phyloP scores from a whole-genome alignment of 2,888 invertebrate species.

The Drosophila rubida region DNA sequence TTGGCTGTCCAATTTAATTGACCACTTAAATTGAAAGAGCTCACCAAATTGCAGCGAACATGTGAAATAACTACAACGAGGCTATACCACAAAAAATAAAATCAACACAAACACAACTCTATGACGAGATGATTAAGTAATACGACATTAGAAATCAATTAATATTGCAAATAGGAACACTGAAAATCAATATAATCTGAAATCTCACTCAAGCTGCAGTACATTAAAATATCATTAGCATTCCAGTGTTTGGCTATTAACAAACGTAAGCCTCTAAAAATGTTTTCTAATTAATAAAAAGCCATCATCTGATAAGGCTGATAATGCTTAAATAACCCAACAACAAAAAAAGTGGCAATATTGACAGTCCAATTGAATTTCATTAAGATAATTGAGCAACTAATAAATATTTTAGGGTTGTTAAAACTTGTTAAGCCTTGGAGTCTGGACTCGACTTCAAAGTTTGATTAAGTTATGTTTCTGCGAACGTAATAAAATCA shows the following conservation, averaged over 20 bases:
- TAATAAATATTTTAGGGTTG: not conserved
- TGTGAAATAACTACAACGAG: not conserved
- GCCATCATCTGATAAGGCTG: not conserved
- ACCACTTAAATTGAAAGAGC: slow-evolving; percentile 7
- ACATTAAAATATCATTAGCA: slow-evolving; percentile 3
- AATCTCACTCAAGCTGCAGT: not conserved
- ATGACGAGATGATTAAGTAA: not conserved
- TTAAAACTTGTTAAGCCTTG: not conserved
- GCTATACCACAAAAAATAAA: not conserved
- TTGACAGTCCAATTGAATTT: slow-evolving; percentile 21
- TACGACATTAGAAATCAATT: not conserved
- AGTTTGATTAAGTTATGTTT: not conserved
- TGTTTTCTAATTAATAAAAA: not conserved
- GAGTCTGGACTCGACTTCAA: not conserved
- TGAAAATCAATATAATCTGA: not conserved
- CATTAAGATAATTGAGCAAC: not conserved
- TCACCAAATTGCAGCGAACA: slow-evolving; percentile 5
- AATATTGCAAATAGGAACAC: not conserved
- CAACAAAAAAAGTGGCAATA: not conserved
- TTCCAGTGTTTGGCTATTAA: not conserved
- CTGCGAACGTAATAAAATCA: not conserved
- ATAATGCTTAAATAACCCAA: slow-evolving; percentile 2
- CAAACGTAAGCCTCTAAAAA: not conserved
- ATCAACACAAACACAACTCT: not conserved
- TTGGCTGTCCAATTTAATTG: slow-evolving; percentile 18